phyloP scores from a whole-genome alignment of 2,888 invertebrate species.

The Scaptomyza tumidula region DNA sequence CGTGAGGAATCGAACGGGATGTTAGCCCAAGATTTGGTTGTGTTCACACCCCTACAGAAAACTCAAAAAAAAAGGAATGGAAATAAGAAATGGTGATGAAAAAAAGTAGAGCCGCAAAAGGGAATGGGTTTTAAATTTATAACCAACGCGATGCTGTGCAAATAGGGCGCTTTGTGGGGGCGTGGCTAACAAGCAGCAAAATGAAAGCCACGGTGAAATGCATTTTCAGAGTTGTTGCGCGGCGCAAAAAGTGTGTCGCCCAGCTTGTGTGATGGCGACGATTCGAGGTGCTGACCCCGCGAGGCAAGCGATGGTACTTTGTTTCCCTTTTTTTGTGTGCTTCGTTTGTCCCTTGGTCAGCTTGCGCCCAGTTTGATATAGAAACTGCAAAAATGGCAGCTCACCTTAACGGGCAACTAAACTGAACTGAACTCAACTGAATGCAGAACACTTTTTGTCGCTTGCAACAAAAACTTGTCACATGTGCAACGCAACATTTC shows the following conservation, averaged over 20 bases:
- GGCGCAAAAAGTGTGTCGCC: conserved; percentile 56
- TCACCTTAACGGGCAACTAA: conserved; percentile 71
- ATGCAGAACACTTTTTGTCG: conserved; percentile 55
- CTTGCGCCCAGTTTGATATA: conserved; percentile 67
- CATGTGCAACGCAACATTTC: conserved; percentile 77
- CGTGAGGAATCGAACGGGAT: conserved; percentile 56
- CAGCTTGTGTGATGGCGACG: conserved; percentile 64
- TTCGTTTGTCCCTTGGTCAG: conserved; percentile 30
- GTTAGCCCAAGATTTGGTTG: conserved; percentile 59
- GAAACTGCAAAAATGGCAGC: conserved; percentile 75
- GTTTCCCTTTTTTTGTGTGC: conserved; percentile 13
- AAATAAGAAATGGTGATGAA: conserved; percentile 14
- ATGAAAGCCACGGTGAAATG: conserved; percentile 75
- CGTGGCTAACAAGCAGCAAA: conserved; percentile 68
- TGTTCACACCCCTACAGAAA: conserved; percentile 8
- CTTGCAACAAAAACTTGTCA: conserved; percentile 71
- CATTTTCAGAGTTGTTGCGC: conserved; percentile 66
- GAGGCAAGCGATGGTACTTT: conserved; percentile 38
- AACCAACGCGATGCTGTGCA: conserved; percentile 54
- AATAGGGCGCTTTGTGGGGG: conserved; percentile 47
- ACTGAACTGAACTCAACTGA: conserved; percentile 61
- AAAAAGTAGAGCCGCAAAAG: conserved; percentile 68
- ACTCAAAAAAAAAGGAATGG: conserved; percentile 19
- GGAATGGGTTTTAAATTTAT: conserved; percentile 64
- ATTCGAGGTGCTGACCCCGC: conserved; percentile 70